Percentiles rank a stretch among this genome's conserved stretches.
These are phyloP conservation scores for Indicator indicator DNA, from an alignment of 2,113 vertebrate species.

Conservation along the genomic window DNA sequence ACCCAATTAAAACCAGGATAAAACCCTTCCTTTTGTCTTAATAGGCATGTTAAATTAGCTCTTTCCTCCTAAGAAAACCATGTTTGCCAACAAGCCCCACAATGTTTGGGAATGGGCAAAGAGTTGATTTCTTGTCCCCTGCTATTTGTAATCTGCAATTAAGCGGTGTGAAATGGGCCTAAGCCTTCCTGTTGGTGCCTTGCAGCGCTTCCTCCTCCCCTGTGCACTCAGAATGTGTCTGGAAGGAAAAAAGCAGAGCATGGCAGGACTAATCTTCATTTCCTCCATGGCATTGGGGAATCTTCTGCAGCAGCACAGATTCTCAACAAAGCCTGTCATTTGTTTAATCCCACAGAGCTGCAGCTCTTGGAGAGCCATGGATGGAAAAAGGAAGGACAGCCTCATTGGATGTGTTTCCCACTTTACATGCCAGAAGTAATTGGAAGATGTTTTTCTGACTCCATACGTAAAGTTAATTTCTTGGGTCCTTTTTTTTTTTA, in stretches of 20 bases:
- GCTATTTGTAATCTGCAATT: slow-evolving; percentile 51
- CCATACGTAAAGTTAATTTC: not conserved
- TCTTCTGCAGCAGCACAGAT: not conserved
- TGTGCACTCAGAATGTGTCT: not conserved
- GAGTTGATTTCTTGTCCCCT: slow-evolving; percentile 19
- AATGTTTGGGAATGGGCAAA: not conserved
- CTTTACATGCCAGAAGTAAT: not conserved
- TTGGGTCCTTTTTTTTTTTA: not conserved
- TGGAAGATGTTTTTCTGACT: not conserved
- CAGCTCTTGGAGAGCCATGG: not conserved
- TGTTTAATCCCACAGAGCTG: not conserved
- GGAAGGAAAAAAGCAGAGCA: not conserved
- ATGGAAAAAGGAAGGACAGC: not conserved
- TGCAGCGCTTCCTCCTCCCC: not conserved
- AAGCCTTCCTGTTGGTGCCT: slow-evolving; percentile 22
- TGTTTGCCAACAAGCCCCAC: not conserved
- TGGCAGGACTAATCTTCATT: slow-evolving; percentile 47
- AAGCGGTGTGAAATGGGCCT: slow-evolving; percentile 54
- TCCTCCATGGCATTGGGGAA: not conserved
- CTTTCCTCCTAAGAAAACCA: not conserved
- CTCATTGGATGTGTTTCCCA: not conserved
- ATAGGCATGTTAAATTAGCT: slow-evolving; percentile 18
- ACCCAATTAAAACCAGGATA: slow-evolving; percentile 19
- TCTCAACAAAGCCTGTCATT: slow-evolving; percentile 2
- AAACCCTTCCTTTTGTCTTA: slow-evolving; percentile 29